These are phyloP conservation scores for Lepidurus arcticus DNA, from an alignment of 1,140 invertebrate species.

Conservation along the genomic window DNA sequence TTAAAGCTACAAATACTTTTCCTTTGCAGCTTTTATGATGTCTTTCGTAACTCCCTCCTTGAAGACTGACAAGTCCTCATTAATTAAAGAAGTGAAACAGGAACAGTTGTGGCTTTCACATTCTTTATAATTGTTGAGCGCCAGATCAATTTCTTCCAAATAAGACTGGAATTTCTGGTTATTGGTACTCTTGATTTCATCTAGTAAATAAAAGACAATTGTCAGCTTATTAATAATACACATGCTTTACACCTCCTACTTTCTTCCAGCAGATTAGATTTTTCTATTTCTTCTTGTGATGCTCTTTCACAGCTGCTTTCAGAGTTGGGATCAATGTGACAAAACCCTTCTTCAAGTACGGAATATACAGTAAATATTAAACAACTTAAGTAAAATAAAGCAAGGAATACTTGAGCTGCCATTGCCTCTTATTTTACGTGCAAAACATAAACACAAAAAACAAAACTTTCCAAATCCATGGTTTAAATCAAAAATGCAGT, in stretches of 20 bases:
- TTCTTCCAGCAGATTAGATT: not conserved
- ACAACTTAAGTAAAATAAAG: not conserved
- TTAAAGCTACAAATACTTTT: constrained; percentile 48
- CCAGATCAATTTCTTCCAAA: not conserved
- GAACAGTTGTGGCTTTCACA: constrained; percentile 37
- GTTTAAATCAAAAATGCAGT: too few species aligned
- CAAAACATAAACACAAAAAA: too few species aligned
- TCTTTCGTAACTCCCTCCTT: constrained; percentile 60
- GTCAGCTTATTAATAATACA: not conserved
- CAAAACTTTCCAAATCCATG: too few species aligned
- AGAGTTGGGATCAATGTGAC: not conserved
- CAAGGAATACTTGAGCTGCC: not conserved
- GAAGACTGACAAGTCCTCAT: constrained; percentile 63
- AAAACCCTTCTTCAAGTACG: not conserved
- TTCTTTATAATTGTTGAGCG: constrained; percentile 20
- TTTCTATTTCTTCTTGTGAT: not conserved
- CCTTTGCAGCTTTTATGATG: constrained; percentile 54
- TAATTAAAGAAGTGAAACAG: constrained; percentile 59
- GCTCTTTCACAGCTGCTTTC: not conserved
- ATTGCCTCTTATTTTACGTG: not conserved
- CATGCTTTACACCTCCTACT: not conserved
- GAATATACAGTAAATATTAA: not conserved
- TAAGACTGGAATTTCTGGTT: not conserved
- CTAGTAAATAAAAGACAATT: not conserved
- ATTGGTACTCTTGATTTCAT: not conserved